These are phyloP conservation scores for Tetrapedia diversipes DNA, from an alignment of 2,888 invertebrate genomes.

Conservation along the genomic window DNA sequence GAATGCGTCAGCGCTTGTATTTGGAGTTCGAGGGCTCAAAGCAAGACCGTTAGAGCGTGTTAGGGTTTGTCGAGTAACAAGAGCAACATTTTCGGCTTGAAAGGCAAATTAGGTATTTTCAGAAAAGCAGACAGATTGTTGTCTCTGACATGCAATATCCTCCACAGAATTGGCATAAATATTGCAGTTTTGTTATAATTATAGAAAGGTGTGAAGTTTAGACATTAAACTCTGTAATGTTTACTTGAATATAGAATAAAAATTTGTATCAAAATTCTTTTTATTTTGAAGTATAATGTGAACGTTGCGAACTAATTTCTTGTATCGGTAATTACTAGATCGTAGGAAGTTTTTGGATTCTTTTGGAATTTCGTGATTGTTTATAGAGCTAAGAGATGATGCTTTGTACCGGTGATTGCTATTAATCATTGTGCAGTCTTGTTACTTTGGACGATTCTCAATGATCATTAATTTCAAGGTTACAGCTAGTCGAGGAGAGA, in stretches of 20 bases:
- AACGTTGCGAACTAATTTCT: too few relatives aligned
- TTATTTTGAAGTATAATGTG: too few relatives aligned
- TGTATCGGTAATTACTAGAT: not conserved
- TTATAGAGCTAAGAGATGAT: not conserved
- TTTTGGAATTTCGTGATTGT: not conserved
- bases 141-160: too few relatives aligned
- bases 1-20: not conserved
- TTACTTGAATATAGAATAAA: too few relatives aligned
- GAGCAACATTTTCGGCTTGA: not conserved
- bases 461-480: constrained; percentile 3
- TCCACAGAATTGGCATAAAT: too few relatives aligned
- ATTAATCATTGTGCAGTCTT: not conserved
- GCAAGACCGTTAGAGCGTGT: not conserved
- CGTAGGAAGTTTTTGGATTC: not conserved
- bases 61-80: not conserved
- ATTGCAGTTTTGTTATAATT: too few relatives aligned
- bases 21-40: constrained; percentile 2
- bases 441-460: not conserved
- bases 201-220: too few relatives aligned
- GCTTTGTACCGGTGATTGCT: not conserved
- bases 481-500: not conserved
- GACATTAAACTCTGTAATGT: too few relatives aligned
- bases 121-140: not conserved
- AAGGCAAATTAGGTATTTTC: not conserved
- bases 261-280: too few relatives aligned